phyloP scores from a whole-genome alignment of 2,888 invertebrate genomes.

The Hirtodrosophila confusa region DNA sequence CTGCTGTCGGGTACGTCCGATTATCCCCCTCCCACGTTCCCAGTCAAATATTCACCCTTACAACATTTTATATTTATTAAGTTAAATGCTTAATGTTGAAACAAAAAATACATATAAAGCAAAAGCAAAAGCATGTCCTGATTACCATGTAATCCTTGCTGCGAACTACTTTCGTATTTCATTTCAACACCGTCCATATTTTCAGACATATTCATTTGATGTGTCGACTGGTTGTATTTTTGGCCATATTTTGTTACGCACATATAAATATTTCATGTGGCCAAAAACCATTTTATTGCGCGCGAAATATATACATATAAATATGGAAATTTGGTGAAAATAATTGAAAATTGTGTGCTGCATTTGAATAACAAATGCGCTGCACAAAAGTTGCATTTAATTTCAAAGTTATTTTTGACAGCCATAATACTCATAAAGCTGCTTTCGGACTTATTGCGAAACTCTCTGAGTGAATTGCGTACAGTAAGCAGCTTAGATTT shows the following conservation, averaged over 20 bases:
- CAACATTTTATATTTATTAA: too few species aligned
- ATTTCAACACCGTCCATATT: constrained; percentile 26
- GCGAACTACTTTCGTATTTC: constrained; percentile 11
- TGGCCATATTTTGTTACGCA: not conserved
- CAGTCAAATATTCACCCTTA: too few species aligned
- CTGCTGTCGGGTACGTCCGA: too few species aligned
- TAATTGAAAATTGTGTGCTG: constrained; percentile 16
- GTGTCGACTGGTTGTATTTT: not conserved
- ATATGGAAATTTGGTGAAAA: not conserved
- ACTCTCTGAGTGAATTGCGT: constrained; percentile 16
- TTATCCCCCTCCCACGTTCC: too few species aligned
- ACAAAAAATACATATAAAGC: too few species aligned
- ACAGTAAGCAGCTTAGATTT: constrained; percentile 65
- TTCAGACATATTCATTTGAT: not conserved
- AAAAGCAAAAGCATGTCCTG: too few species aligned
- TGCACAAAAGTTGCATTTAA: constrained; percentile 10
- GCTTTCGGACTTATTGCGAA: constrained; percentile 57
- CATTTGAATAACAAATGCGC: constrained; percentile 26
- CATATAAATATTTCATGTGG: not conserved
- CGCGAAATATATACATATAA: not conserved
- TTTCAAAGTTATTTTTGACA: constrained; percentile 16
- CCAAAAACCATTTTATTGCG: not conserved
- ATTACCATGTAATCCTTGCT: too few species aligned
- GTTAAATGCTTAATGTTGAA: too few species aligned
- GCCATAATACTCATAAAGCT: constrained; percentile 38